Evolutionary conservation across 2,797 vertebrate species (phyloP), one percentile per base, ranked within the genome.

Genomic region (Neopelma chrysocephalum): DNA sequence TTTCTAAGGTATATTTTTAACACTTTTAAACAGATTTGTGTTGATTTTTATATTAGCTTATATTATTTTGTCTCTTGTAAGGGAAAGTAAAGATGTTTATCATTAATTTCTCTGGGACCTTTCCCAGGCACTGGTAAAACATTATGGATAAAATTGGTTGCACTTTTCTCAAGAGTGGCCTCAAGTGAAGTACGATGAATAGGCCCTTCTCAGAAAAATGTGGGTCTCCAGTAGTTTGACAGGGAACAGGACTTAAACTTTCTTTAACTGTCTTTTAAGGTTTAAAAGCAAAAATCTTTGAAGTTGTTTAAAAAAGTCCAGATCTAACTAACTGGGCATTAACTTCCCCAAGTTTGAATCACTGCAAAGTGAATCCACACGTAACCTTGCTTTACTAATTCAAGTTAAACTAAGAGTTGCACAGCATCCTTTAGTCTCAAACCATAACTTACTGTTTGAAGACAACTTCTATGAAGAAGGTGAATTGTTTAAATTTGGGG

Each of bases 1-100:
- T 99, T 99, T 94, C 98, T 99, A 66, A 98, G 98, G 99, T 99
- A 97, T 40, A 5, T 53, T 47, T 90, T 73, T 50, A 72, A 47
- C 61, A 58, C 29, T 80, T 47, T 54, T 61, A 66, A 23, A 40
- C 16, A 32, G 6, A 48, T 34, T 32, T 81, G 12, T 34, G 26
- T 3, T 64, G 15, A 36, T 47, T 53, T 92, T 80, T 80, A 25
- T 31, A 56, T 20, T 29, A 17, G 31, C 42, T 60, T 81, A 7
- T 22, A 53, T 29, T 69, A 23, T 21, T 18, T 14, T 56, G n/a
- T 10, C 32, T 21, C 88, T 62, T 53, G 15, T 29, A 18, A 76
- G 47, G 53, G 42, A 34, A 82, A 56, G 43, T 22, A 19, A 47
- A n/a, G n/a, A 50, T 48, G 16, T 54, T 45, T 45, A 36, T 43